These are phyloP conservation scores for Formica aserva DNA, from an alignment of 2,888 invertebrate species.

Conservation along the genomic window DNA sequence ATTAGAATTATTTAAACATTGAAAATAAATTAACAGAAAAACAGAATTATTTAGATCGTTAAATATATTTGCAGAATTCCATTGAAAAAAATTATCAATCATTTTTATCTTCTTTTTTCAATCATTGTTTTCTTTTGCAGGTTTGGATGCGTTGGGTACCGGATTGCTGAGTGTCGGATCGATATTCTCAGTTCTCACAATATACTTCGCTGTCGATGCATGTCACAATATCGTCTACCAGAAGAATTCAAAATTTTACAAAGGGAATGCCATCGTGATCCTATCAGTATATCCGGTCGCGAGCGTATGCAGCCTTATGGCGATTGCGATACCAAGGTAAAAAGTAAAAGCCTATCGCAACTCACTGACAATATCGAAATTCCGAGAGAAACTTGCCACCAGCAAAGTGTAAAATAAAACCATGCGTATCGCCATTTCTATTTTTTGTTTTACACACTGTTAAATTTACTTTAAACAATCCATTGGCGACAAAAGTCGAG, in stretches of 20 bases:
- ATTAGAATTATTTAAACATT: background rate
- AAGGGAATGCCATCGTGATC: conserved; percentile 78
- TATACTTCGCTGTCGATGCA: conserved; percentile 80
- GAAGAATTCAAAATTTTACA: conserved; percentile 79
- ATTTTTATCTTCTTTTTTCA: background rate
- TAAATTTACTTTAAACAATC: background rate
- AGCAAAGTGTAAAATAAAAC: conserved; percentile 21
- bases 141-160: conserved; percentile 79
- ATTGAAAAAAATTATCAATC: background rate
- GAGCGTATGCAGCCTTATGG: conserved; percentile 81
- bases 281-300: conserved; percentile 82
- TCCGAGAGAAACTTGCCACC: conserved; percentile 1
- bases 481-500: background rate
- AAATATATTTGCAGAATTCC: background rate
- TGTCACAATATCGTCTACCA: conserved; percentile 78
- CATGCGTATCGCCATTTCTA: background rate
- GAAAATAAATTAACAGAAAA: background rate
- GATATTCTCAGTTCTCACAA: conserved; percentile 77
- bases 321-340: conserved; percentile 83
- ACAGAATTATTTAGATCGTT: background rate
- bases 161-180: conserved; percentile 78
- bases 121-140: conserved; percentile 71
- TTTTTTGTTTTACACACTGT: conserved; percentile 2
- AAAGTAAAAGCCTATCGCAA: conserved; percentile 1
- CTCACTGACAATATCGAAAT: conserved; percentile 13